phyloP scores from a whole-genome alignment of 2,113 vertebrate species.

The Ivindomyrus marchei region DNA sequence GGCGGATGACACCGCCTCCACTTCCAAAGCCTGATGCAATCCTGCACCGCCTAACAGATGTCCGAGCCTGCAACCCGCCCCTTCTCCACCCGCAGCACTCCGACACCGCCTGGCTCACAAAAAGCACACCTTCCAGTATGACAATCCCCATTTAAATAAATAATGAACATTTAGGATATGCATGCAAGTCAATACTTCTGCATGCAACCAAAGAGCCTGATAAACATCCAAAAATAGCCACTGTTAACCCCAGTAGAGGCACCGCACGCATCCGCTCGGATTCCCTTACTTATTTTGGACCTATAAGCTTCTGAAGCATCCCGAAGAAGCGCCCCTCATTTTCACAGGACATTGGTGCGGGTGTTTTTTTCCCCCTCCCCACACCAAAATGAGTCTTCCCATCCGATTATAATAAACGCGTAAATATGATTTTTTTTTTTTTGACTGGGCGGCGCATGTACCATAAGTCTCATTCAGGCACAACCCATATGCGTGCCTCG shows the following conservation, averaged over 20 bases:
- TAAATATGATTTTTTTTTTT: background rate
- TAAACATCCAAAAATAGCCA: background rate
- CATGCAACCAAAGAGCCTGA: background rate
- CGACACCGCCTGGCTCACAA: background rate
- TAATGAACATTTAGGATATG: background rate
- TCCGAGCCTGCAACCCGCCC: background rate
- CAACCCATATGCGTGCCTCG: background rate
- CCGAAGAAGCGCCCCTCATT: background rate
- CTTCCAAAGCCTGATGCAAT: background rate
- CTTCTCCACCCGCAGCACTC: background rate
- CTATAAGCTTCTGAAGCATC: background rate
- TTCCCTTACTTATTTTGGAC: background rate
- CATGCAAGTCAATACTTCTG: background rate
- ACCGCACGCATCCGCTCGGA: background rate
- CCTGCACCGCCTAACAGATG: background rate
- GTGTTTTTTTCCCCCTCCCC: background rate
- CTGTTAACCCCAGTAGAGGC: background rate
- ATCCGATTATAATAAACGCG: background rate
- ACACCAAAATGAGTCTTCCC: background rate
- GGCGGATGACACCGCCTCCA: background rate
- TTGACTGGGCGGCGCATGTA: background rate
- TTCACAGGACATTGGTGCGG: background rate
- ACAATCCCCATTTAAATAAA: conserved; percentile 3
- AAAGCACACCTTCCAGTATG: background rate
- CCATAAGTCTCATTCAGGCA: background rate